phyloP scores from a whole-genome alignment of 1,140 invertebrate species.

The Chlorops oryzae region DNA sequence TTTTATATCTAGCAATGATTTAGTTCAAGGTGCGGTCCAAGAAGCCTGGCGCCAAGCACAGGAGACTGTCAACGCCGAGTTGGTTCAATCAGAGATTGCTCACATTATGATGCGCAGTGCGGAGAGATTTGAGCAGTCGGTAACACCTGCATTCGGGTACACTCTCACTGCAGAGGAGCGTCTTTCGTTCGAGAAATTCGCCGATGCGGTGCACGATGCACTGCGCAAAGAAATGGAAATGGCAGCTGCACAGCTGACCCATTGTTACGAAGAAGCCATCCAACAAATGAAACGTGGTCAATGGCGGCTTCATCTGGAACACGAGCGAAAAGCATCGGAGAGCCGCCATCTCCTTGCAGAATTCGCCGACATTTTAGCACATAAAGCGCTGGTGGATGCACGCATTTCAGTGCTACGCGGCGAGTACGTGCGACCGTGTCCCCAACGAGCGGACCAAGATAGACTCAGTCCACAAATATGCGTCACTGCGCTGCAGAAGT shows the following conservation, averaged over 20 bases:
- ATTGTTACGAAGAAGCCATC: constrained; percentile 57
- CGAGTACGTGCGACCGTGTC: constrained; percentile 26
- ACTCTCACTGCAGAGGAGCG: constrained; percentile 57
- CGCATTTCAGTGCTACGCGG: constrained; percentile 58
- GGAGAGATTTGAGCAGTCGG: constrained; percentile 56
- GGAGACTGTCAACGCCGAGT: constrained; percentile 63
- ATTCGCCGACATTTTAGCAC: constrained; percentile 68
- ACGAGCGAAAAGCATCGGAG: constrained; percentile 49
- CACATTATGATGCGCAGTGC: constrained; percentile 63
- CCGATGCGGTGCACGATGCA: constrained; percentile 61
- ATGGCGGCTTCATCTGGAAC: constrained; percentile 47
- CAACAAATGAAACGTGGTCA: constrained; percentile 45
- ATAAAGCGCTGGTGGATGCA: constrained; percentile 70
- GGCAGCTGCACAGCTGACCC: constrained; percentile 59
- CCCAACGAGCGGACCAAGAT: not conserved
- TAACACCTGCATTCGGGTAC: constrained; percentile 51
- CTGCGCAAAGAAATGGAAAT: constrained; percentile 63
- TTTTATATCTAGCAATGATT: constrained; percentile 37
- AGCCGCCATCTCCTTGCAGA: constrained; percentile 57
- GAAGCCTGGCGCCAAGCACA: constrained; percentile 63
- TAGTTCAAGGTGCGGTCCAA: constrained; percentile 52
- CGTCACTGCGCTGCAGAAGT: constrained; percentile 20
- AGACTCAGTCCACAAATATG: constrained; percentile 4
- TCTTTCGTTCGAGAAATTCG: constrained; percentile 61
- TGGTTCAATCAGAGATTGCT: constrained; percentile 66